These are phyloP conservation scores for Caenorhabditis afra DNA, from an alignment of 2,888 invertebrate genomes.

Conservation along the genomic window DNA sequence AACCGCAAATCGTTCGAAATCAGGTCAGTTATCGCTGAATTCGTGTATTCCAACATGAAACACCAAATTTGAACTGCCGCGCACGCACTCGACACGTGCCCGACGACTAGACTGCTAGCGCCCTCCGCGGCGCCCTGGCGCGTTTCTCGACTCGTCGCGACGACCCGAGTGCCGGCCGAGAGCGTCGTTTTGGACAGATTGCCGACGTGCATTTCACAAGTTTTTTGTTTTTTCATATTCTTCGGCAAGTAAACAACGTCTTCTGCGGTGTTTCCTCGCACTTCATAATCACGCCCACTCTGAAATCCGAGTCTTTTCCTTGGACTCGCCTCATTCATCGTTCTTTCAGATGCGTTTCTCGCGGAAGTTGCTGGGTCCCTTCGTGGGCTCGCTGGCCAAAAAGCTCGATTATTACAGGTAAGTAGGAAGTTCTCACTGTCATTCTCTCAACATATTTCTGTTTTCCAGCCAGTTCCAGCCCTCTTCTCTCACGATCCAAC, in stretches of 20 bases:
- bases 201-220: conserved; percentile 42
- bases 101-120: not conserved
- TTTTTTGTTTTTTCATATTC: conserved; percentile 21
- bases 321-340: not conserved
- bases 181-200: conserved; percentile 15
- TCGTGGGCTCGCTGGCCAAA: conserved; percentile 74
- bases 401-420: conserved; percentile 79
- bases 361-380: conserved; percentile 73
- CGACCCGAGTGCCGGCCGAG: conserved; percentile 21
- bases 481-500: conserved; percentile 79
- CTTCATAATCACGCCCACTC: conserved; percentile 20
- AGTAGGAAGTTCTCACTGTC: not conserved
- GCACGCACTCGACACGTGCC: conserved; percentile 14
- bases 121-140: conserved; percentile 31
- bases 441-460: not conserved
- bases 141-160: conserved; percentile 14
- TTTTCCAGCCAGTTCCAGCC: conserved; percentile 77
- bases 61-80: conserved; percentile 28
- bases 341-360: conserved; percentile 71
- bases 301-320: conserved; percentile 3
- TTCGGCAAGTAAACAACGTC: conserved; percentile 27
- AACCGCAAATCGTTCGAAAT: not conserved
- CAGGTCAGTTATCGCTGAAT: no score
- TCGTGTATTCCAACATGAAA: not conserved
- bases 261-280: conserved; percentile 10